A percentile compares a stretch with the other conserved stretches of the same genome.
These are phyloP conservation scores for Brachyptera putata DNA, from an alignment of 2,888 invertebrate genomes.

Conservation along the genomic window DNA sequence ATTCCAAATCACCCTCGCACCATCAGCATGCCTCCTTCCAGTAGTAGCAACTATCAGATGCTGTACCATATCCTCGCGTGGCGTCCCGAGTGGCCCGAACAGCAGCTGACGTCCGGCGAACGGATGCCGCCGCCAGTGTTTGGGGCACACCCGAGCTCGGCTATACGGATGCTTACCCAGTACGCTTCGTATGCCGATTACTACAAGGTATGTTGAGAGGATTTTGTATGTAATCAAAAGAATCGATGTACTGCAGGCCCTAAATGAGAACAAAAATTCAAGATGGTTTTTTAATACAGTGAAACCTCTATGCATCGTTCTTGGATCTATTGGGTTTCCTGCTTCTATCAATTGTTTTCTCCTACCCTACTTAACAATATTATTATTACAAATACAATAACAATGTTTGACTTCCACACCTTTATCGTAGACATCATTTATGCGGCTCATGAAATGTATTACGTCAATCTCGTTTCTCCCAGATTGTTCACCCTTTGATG, in stretches of 20 bases:
- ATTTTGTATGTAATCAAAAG: too few relatives aligned
- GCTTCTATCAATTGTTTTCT: too few relatives aligned
- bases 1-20: background rate
- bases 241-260: too few relatives aligned
- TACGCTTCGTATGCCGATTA: background rate
- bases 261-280: too few relatives aligned
- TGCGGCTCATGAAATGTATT: too few relatives aligned
- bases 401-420: too few relatives aligned
- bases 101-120: background rate
- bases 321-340: too few relatives aligned
- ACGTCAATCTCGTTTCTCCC: background rate
- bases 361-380: too few relatives aligned
- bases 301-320: too few relatives aligned
- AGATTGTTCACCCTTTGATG: slow-evolving; percentile 54
- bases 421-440: too few relatives aligned
- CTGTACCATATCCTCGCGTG: background rate
- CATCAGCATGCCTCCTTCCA: background rate
- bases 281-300: too few relatives aligned
- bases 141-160: background rate
- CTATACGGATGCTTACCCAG: slow-evolving; percentile 3
- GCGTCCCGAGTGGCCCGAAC: background rate
- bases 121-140: background rate
- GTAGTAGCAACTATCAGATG: background rate
- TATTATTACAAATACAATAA: too few relatives aligned
- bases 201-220: slow-evolving; percentile 9